Base-by-base conservation (phyloP, 2,888 invertebrate species). In the Helleia helle region DNA sequence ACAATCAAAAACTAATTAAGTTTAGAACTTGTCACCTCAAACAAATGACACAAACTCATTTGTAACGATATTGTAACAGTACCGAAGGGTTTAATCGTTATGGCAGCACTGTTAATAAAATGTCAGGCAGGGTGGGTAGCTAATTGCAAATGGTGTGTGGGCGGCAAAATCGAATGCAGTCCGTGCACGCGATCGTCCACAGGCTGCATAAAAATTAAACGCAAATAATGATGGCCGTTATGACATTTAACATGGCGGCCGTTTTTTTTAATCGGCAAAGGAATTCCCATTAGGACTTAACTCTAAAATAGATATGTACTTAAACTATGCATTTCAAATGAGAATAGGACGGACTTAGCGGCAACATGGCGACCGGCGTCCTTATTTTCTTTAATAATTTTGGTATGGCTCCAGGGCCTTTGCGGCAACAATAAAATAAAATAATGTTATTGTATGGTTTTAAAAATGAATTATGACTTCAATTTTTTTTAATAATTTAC, bases 51-150 rank as follows among this genome's bases (percentile, higher is more conserved):
- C 22, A 22, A 22, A 22, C 22, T 2, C 22, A 8, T 6, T 22
- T 22, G 8, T 22, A 8, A 22, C 22, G n/a, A n/a, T 22, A 8
- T 8, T 8, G 22, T 22, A 22, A 8, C n/a, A 5, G 29, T 29
- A 38, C 17, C 40, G 31, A 40, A 40, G 25, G 40, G 30, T 26
- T 40, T 40, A 31, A 40, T 40, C 25, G 40, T 30, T 40, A 40
- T 40, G 31, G 40, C 25, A 31, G 40, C 40, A 40, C 31, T n/a
- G 26, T 9, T 40, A 24, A 24, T 31, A 40, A 22, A 22, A 31
- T 31, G 40, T 25, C 31, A 31, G 40, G 30, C 31, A 31, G 31
- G 31, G 17, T 25, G 25, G 25, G 30, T 14, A 40, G 26, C 40
- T 31, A 40, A 40, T 40, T 40, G 31, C 31, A 18, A 27, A 30